Evolutionary conservation across 2,113 vertebrate species (phyloP).

Genomic region (Anseranas semipalmata): DNA sequence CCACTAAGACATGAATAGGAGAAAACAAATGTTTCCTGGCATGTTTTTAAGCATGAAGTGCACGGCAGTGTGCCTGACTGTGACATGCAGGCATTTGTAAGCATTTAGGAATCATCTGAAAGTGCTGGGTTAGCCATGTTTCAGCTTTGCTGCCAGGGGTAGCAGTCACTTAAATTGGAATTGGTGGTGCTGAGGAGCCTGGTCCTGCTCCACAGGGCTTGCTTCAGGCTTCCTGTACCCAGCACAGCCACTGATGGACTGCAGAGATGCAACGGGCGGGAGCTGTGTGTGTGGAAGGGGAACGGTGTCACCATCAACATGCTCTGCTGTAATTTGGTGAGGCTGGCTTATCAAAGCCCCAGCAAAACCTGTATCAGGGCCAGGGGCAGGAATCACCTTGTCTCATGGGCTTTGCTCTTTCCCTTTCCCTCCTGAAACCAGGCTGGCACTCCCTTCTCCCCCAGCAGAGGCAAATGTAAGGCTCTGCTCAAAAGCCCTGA

Average conservation of each 20-base stretch:
- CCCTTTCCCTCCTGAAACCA: neutral
- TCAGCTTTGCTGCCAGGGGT: neutral
- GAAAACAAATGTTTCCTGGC: neutral
- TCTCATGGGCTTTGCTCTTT: neutral
- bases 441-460: neutral
- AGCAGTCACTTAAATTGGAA: neutral
- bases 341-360: neutral
- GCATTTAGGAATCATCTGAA: neutral
- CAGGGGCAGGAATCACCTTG: neutral
- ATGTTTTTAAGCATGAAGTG: neutral
- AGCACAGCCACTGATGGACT: neutral
- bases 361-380: neutral
- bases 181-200: neutral
- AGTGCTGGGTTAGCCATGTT: neutral
- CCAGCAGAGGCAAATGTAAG: neutral
- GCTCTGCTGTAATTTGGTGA: neutral
- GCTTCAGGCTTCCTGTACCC: neutral
- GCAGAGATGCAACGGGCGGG: fast-evolving
- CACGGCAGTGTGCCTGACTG: neutral
- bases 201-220: neutral
- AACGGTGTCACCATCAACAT: neutral
- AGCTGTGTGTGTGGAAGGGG: fast-evolving
- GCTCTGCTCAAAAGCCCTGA: neutral
- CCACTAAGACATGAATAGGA: neutral
- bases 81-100: neutral